Base-by-base conservation (phyloP, 1,140 invertebrate genomes). In the Nixonia krombeini region DNA sequence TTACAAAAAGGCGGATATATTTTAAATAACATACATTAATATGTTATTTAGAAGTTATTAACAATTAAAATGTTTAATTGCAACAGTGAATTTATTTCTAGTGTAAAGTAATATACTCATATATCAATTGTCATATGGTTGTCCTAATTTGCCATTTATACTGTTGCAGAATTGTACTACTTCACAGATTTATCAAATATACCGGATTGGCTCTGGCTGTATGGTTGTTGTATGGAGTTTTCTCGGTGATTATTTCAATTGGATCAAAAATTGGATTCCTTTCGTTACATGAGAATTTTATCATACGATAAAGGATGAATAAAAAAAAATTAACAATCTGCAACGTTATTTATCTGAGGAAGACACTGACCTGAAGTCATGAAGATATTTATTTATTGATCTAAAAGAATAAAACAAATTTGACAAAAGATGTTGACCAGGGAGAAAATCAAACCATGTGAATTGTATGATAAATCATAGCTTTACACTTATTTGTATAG, bases 131-230 rank as follows among this genome's bases (percentile, higher is more conserved):
- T n/a, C n/a, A n/a, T n/a, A n/a, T n/a, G n/a, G n/a, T n/a, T n/a
- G n/a, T n/a, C n/a, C n/a, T n/a, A n/a, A 18, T 35, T 63, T 44
- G 16, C 9, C n/a, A 38, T 62, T 29, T 33, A 44, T 56, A 42
- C 26, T 21, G 15, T 71, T 71, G 10, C 59, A 77, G 75, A 45
- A 52, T 78, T 10, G 13, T 75, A 0, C 4, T 75, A 6, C 1
- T 75, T 1, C 72, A 80, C 25, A 69, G 41, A 35, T n/a, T 71
- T 1, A 62, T 78, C 4, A 75, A 72, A 46, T 75, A 66, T 25
- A 31, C 55, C 1, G 52, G 67, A 1, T 17, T 74, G 0, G 50
- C 37, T 0, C 13, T 78, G 9, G 10, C 49, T 3, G 9, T 51
- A 1, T 77, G 63, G 67, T 5, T 57, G 16, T 0, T 52, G 1